Evolutionary conservation across 1,140 invertebrate genomes (phyloP), one percentile per base, ranked within the genome.

Genomic region (Camponotus floridanus): DNA sequence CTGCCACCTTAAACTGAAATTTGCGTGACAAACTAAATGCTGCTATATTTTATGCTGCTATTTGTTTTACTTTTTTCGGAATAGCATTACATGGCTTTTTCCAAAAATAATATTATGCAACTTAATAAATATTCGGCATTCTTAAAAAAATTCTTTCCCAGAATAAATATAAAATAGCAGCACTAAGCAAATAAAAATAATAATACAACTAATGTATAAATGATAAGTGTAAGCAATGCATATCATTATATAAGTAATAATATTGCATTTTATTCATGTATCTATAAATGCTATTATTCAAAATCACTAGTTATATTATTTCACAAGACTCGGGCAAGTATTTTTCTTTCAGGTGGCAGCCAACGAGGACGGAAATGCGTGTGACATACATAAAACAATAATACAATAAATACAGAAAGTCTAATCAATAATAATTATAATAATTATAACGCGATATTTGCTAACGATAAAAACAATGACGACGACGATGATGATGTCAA

Each of bases 1-100:
- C 79, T 83, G 79, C 79, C 79, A 83, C 79, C 79, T 74, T 83
- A 83, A 81, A 73, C 39, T 81, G 1, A 62, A 61, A 74, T 57
- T 31, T 81, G 31, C 45, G 21, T 33, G 15, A 26, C 26, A 59
- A 81, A 71, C 51, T 13, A 81, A 81, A 73, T 61, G 1, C 3
- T 61, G 39, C 42, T 74, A 39, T 11, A 61, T 36, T 74, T n/a
- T n/a, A n/a, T n/a, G n/a, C n/a, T n/a, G n/a, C n/a, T n/a, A n/a
- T n/a, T n/a, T n/a, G n/a, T n/a, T n/a, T 42, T 26, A 73, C n/a
- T 9, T 62, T 81, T 36, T 31, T 36, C 18, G 5, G 18, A 0
- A 81, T 13, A 33, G 42, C 26, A 11, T 48, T 36, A 18, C 45
- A 48, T 15, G 11, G 13, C 9, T 11, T 9, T 26, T 61, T 26